These are phyloP conservation scores for Rhodeus uyekii DNA, from an alignment of 2,797 vertebrate species.

Conservation along the genomic window DNA sequence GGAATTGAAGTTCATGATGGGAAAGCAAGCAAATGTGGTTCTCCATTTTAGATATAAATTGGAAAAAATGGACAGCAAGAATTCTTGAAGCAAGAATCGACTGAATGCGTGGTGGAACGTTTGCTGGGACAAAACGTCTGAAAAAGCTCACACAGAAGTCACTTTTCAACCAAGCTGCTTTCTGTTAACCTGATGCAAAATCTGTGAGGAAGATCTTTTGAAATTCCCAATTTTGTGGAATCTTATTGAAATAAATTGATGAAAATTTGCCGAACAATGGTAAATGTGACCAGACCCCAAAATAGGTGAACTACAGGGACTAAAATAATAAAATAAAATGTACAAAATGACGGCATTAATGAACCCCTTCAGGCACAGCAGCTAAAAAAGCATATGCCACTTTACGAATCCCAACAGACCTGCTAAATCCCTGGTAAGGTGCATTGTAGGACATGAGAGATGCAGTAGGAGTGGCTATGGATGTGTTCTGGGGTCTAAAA, in stretches of 20 bases:
- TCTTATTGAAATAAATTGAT: neutral
- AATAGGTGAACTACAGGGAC: too few relatives aligned
- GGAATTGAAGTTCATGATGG: too few relatives aligned
- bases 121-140: neutral
- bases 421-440: conserved; percentile 36
- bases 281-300: neutral
- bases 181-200: neutral
- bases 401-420: conserved; percentile 27
- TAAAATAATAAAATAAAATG: neutral
- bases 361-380: neutral
- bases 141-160: neutral
- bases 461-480: conserved; percentile 44
- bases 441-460: conserved; percentile 20
- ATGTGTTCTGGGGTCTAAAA: conserved; percentile 38
- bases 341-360: neutral
- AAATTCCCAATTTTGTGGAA: neutral
- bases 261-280: neutral
- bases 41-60: too few relatives aligned
- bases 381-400: neutral
- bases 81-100: neutral
- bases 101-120: neutral
- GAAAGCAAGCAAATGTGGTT: too few relatives aligned
- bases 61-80: too few relatives aligned
- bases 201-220: neutral
- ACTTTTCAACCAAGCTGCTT: neutral